These are phyloP conservation scores for Drosophila sulfurigaster DNA, from an alignment of 1,140 invertebrate genomes.

Conservation along the genomic window DNA sequence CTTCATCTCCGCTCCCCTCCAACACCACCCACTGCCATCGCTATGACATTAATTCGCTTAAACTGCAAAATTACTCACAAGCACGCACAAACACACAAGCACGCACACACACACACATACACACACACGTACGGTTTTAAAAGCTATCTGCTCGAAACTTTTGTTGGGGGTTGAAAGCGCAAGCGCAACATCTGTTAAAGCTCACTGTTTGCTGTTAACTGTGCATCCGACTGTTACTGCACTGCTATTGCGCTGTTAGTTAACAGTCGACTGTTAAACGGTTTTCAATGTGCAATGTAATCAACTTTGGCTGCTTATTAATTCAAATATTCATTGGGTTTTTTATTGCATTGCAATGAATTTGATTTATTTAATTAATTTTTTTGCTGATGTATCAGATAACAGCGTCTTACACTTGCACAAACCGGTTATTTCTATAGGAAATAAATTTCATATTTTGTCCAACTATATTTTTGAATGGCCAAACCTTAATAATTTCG, in stretches of 20 bases:
- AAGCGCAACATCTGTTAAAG: conserved; percentile 25
- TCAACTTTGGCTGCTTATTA: not conserved
- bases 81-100: conserved; percentile 2
- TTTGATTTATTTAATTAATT: no score
- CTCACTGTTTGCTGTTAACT: conserved; percentile 1
- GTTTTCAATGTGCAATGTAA: not conserved
- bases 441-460: no score
- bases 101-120: not conserved
- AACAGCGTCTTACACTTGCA: no score
- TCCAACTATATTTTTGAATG: no score
- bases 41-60: conserved; percentile 59
- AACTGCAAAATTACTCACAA: conserved; percentile 57
- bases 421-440: no score
- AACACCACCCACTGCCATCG: not conserved
- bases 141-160: conserved; percentile 15
- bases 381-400: no score
- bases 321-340: not conserved
- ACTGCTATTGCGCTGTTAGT: not conserved
- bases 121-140: not conserved
- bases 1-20: not conserved
- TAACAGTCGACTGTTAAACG: conserved; percentile 4
- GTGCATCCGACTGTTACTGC: not conserved
- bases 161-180: conserved; percentile 20
- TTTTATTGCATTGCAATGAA: not conserved
- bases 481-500: no score